phyloP scores from a whole-genome alignment of 2,797 vertebrate species.

The Sciurus carolinensis region DNA sequence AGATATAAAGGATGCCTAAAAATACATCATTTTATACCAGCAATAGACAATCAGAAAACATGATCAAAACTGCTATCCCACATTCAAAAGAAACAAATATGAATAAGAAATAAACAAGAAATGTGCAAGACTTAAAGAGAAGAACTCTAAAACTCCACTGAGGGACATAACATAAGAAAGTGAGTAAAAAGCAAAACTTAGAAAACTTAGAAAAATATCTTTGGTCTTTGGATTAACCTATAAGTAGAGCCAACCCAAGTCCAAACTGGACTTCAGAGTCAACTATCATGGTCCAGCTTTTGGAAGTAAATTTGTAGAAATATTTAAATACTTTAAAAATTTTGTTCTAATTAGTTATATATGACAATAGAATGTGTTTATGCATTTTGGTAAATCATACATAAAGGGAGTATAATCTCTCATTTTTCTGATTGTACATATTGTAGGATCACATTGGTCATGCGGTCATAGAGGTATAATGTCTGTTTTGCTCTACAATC shows the following conservation, averaged over 20 bases:
- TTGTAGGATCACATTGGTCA: no score
- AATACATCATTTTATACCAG: constrained; percentile 3
- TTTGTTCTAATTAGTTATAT: no score
- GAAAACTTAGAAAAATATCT: not conserved
- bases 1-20: constrained; percentile 49
- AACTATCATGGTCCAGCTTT: not conserved
- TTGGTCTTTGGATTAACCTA: constrained; percentile 36
- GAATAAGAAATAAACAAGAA: constrained; percentile 52
- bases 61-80: not conserved
- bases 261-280: not conserved
- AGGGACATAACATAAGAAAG: not conserved
- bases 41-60: constrained; percentile 26
- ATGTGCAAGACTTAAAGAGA: not conserved
- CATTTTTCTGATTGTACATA: no score
- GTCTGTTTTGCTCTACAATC: no score
- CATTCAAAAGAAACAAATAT: constrained; percentile 22
- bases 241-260: not conserved
- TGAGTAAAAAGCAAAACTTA: not conserved
- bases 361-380: no score
- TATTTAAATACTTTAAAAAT: not conserved
- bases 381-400: no score
- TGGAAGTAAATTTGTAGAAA: constrained; percentile 18
- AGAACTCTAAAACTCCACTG: not conserved
- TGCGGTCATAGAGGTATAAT: no score
- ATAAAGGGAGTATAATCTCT: no score